Evolutionary conservation across 1,140 invertebrate species (phyloP).

Genomic region (Samia ricini): DNA sequence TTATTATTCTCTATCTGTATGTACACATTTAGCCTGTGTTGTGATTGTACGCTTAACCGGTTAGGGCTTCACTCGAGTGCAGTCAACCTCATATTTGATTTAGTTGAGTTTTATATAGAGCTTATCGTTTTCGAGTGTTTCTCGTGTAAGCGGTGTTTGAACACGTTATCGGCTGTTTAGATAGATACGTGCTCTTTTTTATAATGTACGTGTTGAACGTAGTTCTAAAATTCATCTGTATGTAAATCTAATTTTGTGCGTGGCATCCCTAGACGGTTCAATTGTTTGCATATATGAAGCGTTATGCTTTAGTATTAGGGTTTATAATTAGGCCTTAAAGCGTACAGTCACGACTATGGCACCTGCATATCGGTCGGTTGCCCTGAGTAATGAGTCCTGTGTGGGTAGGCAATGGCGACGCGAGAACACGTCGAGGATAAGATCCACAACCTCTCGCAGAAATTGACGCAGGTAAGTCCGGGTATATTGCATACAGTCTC

Average conservation of each 20-base stretch:
- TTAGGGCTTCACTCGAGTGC: constrained; percentile 2
- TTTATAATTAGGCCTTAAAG: too few relatives aligned
- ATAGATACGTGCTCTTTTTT: background rate
- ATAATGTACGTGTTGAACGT: background rate
- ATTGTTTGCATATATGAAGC: too few relatives aligned
- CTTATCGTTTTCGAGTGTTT: constrained; percentile 17
- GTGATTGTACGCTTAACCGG: constrained; percentile 55
- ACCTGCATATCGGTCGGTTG: constrained; percentile 53
- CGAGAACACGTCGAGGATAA: constrained; percentile 83
- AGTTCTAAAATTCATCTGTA: too few relatives aligned
- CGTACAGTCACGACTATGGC: constrained; percentile 48
- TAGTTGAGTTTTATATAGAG: background rate
- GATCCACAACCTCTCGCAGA: constrained; percentile 82
- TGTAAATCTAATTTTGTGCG: too few relatives aligned
- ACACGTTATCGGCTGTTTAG: background rate
- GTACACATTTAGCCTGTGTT: constrained; percentile 51
- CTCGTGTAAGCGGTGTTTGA: constrained; percentile 7
- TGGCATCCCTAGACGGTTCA: too few relatives aligned
- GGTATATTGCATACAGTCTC: background rate
- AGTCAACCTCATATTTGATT: constrained; percentile 12
- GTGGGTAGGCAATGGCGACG: constrained; percentile 80
- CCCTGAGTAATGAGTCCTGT: constrained; percentile 63
- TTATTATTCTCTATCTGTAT: constrained; percentile 58
- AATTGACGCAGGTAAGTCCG: constrained; percentile 82
- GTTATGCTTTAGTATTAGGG: too few relatives aligned